Percentiles rank a stretch among this genome's conserved stretches.
These are phyloP conservation scores for Gobius niger DNA, from an alignment of 2,113 vertebrate species.

Conservation along the genomic window DNA sequence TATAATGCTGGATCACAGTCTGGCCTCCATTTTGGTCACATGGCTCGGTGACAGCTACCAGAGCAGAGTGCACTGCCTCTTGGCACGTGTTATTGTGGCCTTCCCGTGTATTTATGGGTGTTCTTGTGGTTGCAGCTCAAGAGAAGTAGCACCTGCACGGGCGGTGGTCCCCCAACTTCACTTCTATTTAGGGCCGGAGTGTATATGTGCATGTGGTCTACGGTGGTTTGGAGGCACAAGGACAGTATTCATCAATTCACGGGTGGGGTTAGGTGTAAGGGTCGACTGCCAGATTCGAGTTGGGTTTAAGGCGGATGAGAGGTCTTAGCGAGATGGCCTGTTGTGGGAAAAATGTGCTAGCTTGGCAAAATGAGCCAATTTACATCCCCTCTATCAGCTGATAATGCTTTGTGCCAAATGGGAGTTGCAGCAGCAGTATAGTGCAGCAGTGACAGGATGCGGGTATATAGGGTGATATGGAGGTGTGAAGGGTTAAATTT, in stretches of 20 bases:
- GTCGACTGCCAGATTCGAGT: constrained; percentile 35
- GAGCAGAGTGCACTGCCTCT: constrained; percentile 40
- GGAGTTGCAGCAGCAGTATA: constrained; percentile 74
- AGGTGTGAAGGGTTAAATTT: constrained; percentile 68
- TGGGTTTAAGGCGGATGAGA: constrained; percentile 51
- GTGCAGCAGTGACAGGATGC: constrained; percentile 8
- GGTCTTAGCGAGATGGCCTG: constrained; percentile 72
- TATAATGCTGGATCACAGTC: constrained; percentile 35
- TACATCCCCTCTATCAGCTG: constrained; percentile 73
- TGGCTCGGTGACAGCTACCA: constrained; percentile 56
- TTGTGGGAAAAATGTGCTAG: constrained; percentile 60
- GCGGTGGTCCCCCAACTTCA: constrained; percentile 40
- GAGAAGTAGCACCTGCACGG: constrained; percentile 57
- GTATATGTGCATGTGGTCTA: constrained; percentile 17
- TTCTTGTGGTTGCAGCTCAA: constrained; percentile 19
- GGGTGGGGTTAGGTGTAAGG: constrained; percentile 12
- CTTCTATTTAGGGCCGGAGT: constrained; percentile 47
- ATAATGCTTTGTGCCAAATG: constrained; percentile 86
- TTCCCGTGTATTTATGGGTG: constrained; percentile 46
- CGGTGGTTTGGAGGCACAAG: constrained; percentile 73
- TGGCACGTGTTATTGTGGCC: constrained; percentile 46
- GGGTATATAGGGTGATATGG: constrained; percentile 68
- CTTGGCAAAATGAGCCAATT: constrained; percentile 65
- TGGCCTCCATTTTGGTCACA: constrained; percentile 39
- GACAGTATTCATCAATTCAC: constrained; percentile 85